Evolutionary conservation across 2,888 invertebrate species (phyloP), one percentile per base, ranked within the genome.

Genomic region (Timandra comae): DNA sequence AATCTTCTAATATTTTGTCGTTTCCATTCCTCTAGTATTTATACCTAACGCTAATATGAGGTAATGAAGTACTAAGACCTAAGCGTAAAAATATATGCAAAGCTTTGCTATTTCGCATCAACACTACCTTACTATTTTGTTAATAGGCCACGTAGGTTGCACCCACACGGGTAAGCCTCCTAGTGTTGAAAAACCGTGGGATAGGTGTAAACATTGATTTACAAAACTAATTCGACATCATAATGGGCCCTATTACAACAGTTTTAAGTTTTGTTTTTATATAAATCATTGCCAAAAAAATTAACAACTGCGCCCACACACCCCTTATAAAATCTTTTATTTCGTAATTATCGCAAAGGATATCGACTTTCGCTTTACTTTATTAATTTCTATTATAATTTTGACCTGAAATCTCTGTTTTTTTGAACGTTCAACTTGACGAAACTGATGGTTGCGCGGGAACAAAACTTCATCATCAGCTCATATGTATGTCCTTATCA

Each of bases 101-200:
- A 2, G 5, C 20, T 2, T 20, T 20, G 58, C 48, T 57, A 55
- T 62, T 65, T 63, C 40, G 58, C 63, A 56, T 53, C 62, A 63
- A 63, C 63, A 48, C 56, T 62, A 58, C 52, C 49, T 63, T 61
- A 60, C 52, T 56, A 59, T 56, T 62, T 68, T 70, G 66, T 69
- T 63, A 63, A 68, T 53, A 49, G 49, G 48, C 36, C 46, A 68
- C 63, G 78, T 78, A 76, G 77, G 77, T 55, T 49, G 75, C 75
- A 70, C 80, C 80, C 70, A 77, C 78, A 59, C 57, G 50, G 36
- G 32, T 46, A 49, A 52, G 48, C 57, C 53, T 54, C 45, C 46
- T 55, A 41, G 56, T 52, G 56, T 56, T 56, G 59, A 65, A 77
- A 76, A 69, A 69, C 61, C 71, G 73, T 77, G 72, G 75, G 73